Conservation (phyloP, 35 echinoderm and acorn worm species). For the Amphiura filiformis region DNA sequence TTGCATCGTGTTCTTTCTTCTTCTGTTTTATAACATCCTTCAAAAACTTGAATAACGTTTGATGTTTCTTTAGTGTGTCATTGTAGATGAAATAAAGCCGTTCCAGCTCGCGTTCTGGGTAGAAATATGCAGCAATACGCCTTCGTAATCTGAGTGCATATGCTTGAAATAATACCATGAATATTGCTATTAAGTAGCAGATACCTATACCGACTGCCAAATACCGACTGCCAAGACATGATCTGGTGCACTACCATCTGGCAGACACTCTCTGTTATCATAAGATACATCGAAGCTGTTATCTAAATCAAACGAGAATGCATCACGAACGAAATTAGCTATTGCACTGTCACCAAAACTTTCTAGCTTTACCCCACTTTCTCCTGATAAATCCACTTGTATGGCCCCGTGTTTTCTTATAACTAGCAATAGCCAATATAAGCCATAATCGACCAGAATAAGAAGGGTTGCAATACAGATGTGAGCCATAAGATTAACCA, state of each 20-base stretch:
- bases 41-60: slow-evolving; percentile 58
- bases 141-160: slow-evolving; percentile 65
- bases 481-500: slow-evolving; percentile 56
- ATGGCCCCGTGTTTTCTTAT: slow-evolving; percentile 56
- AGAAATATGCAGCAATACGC: slow-evolving; percentile 77
- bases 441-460: slow-evolving; percentile 65
- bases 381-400: slow-evolving; percentile 39
- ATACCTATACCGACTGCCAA: slow-evolving; percentile 41
- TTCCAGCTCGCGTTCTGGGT: slow-evolving; percentile 78
- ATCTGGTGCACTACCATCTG: slow-evolving; percentile 43
- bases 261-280: slow-evolving; percentile 60
- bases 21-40: slow-evolving; percentile 50
- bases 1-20: slow-evolving; percentile 56
- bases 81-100: slow-evolving; percentile 72
- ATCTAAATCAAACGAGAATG: slow-evolving; percentile 51
- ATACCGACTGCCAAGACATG: slow-evolving; percentile 44
- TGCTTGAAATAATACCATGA: slow-evolving; percentile 82
- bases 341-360: slow-evolving; percentile 46
- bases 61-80: slow-evolving; percentile 59
- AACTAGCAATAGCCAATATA: slow-evolving; percentile 62
- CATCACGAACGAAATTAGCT: slow-evolving; percentile 33
- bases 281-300: slow-evolving; percentile 45
- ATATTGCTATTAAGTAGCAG: slow-evolving; percentile 50
- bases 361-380: slow-evolving; percentile 30
- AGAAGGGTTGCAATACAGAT: slow-evolving; percentile 54